Evolutionary conservation across 2,797 vertebrate species (phyloP), one percentile per base, ranked within the genome.

Genomic region (Dendrocincla fuliginosa): DNA sequence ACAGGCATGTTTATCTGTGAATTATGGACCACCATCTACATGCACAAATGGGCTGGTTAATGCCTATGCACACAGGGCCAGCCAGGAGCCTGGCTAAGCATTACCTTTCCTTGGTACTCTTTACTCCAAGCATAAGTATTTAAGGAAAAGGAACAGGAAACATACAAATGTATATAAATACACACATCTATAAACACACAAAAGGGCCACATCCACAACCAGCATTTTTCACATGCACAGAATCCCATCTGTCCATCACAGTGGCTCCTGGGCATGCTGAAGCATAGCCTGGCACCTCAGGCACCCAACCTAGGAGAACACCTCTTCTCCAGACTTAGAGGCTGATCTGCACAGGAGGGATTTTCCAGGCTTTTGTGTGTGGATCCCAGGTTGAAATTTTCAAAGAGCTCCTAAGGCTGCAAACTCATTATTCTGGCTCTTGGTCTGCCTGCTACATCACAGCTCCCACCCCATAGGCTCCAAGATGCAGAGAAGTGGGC

Each of bases 21-120:
- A 47, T 49, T 12, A 14, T 2, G 5, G 41, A 59, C 24, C 35
- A 50, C 13, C 28, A 42, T 2, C 6, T 6, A 33, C 0, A 3
- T 11, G 30, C 27, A 42, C 16, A 76, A 50, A 69, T 9, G 53
- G 28, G 11, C 27, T 52, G 16, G 30, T 52, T 65, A 44, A 65
- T 25, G n/a, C 25, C n/a, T 14, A 27, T 0, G 11, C 8, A 55
- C 32, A 24, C 9, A 55, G 6, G 19, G 13, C 42, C 73, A 80
- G 44, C 12, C 42, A 56, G 22, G 10, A 89, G 4, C 28, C 42
- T 22, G 23, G 47, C 60, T 74, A 76, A 65, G 37, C 68, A 73
- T 35, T 65, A n/a, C 5, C 15, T 25, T 74, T 64, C 49, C 25
- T 53, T 23, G 23, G 27, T n/a, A 27, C 22, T 64, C 47, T 71